Evolutionary conservation across 2,888 invertebrate species (phyloP), one percentile per base, ranked within the genome.

Genomic region (Lacanobia wlatinum): DNA sequence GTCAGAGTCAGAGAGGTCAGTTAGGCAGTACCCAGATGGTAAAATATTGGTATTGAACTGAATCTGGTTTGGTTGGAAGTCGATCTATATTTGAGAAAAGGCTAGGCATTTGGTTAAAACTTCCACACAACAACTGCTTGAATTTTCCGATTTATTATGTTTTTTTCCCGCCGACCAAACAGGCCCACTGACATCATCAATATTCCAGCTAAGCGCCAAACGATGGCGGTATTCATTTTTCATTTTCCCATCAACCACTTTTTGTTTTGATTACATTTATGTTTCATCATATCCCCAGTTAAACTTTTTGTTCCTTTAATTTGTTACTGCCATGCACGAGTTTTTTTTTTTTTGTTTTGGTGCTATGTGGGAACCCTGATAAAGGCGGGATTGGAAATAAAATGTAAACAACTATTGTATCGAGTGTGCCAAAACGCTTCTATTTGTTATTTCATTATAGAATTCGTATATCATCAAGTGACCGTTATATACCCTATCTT

Each of bases 191-290:
- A 73, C 74, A 76, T 76, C 74, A 84, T 82, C 76, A 72, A 82
- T 79, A 79, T 83, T 77, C 76, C 50, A 53, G 66, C 70, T 72
- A 81, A 84, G 69, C 70, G 55, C 58, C 59, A 73, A 81, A 77
- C 66, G 64, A 70, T 66, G 67, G 62, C 67, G 28, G 23, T 69
- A 72, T 83, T 48, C 67, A 79, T 83, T 80, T 80, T 75, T 83
- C 70, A 80, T 79, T 72, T 79, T 65, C 48, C 64, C 70, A 74
- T 70, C 70, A 62, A 43, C 21, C 53, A 61, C 40, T 60, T 79
- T 79, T 81, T 78, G 79, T 78, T 82, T 71, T 77, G 68, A 82
- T 80, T 63, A 69, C 62, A 70, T 78, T 78, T 67, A 73, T 73
- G 34, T 73, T 60, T 50, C 58, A 67, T 68, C 63, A 69, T 73